Conservation (phyloP, 2,888 invertebrate species). For the Coleophora flavipennella region DNA sequence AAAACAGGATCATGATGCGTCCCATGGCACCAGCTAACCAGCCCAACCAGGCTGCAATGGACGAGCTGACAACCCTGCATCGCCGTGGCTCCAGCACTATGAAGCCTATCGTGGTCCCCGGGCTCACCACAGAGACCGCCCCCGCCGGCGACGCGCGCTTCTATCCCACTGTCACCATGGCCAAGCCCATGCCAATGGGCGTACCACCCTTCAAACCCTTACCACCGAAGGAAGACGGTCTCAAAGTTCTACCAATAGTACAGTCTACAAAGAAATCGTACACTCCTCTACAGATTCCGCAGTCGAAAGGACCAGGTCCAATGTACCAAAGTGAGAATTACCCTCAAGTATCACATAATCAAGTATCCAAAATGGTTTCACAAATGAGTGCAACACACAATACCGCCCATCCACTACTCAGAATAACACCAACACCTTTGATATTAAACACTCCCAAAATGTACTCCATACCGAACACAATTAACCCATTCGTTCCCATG, state of each 20-base stretch:
- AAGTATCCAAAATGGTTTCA: constrained; percentile 59
- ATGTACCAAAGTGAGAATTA: constrained; percentile 62
- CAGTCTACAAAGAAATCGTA: constrained; percentile 43
- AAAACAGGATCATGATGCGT: constrained; percentile 62
- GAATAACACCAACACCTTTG: constrained; percentile 47
- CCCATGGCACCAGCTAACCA: constrained; percentile 42
- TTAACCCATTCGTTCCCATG: constrained; percentile 69
- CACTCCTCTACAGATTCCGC: constrained; percentile 48
- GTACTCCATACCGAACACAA: constrained; percentile 70
- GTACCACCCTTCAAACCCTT: constrained; percentile 87
- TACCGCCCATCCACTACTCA: constrained; percentile 34
- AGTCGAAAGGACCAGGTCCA: constrained; percentile 49
- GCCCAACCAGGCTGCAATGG: constrained; percentile 54
- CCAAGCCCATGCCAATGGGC: constrained; percentile 70
- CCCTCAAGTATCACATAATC: constrained; percentile 46
- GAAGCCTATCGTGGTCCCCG: constrained; percentile 52
- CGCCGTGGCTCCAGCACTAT: constrained; percentile 44
- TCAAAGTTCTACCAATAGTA: constrained; percentile 63
- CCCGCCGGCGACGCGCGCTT: constrained; percentile 24
- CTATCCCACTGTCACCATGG: constrained; percentile 52
- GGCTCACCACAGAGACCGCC: constrained; percentile 33
- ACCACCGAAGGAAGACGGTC: constrained; percentile 75
- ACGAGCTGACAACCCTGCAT: constrained; percentile 46
- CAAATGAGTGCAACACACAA: constrained; percentile 60
- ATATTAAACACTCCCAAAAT: constrained; percentile 37